Conservation (phyloP, 2,888 invertebrate species). For the Ypsolopha scabrella region DNA sequence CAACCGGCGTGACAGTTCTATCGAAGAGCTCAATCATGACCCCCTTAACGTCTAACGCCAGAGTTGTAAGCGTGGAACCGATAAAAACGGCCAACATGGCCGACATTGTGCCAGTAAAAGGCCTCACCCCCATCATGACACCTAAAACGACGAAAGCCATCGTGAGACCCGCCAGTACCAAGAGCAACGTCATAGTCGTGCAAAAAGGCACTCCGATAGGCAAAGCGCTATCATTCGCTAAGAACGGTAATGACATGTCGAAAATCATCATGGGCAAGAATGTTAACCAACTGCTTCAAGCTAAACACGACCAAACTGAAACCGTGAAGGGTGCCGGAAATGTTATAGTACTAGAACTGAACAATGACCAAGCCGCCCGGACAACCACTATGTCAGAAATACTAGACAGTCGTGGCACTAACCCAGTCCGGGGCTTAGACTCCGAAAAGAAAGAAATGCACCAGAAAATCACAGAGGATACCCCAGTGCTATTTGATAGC, state of each 20-base stretch:
- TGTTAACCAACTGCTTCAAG: slow-evolving; percentile 54
- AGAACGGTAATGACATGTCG: slow-evolving; percentile 59
- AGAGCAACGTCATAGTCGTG: slow-evolving; percentile 72
- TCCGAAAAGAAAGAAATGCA: slow-evolving; percentile 26
- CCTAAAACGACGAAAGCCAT: slow-evolving; percentile 56
- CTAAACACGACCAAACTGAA: slow-evolving; percentile 45
- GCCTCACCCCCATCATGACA: slow-evolving; percentile 42
- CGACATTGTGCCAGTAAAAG: slow-evolving; percentile 58
- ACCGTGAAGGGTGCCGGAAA: slow-evolving; percentile 47
- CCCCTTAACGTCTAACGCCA: background rate
- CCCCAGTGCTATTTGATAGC: slow-evolving; percentile 63
- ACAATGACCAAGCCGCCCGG: slow-evolving; percentile 55
- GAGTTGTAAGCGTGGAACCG: slow-evolving; percentile 18
- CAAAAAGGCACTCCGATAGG: slow-evolving; percentile 69
- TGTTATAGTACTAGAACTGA: slow-evolving; percentile 59
- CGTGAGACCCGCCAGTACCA: slow-evolving; percentile 51
- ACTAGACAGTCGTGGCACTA: slow-evolving; percentile 41
- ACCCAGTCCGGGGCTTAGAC: slow-evolving; percentile 21
- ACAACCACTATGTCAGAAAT: slow-evolving; percentile 62
- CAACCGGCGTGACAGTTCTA: slow-evolving; percentile 36
- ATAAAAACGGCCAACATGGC: slow-evolving; percentile 59
- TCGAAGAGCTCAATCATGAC: slow-evolving; percentile 20
- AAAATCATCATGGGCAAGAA: slow-evolving; percentile 67
- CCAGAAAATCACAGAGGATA: slow-evolving; percentile 65
- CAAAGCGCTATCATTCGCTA: slow-evolving; percentile 56